These are phyloP conservation scores for Conopomorpha cramerella DNA, from an alignment of 1,140 invertebrate species.

Conservation along the genomic window DNA sequence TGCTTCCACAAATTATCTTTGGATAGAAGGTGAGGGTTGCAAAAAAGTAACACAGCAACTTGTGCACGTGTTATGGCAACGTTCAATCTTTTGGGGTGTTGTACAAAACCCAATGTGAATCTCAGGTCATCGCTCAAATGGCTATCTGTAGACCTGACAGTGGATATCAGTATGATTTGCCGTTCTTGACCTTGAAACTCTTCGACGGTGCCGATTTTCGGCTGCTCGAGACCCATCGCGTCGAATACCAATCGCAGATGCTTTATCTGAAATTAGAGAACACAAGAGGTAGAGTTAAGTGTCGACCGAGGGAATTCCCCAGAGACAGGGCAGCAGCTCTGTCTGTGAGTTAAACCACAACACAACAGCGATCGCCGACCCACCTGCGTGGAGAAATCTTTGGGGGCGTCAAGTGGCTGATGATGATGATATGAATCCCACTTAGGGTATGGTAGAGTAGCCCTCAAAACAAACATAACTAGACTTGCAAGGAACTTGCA, in stretches of 20 bases:
- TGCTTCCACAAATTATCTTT: slow-evolving; percentile 73
- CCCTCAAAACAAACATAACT: too few relatives aligned
- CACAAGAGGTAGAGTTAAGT: too few relatives aligned
- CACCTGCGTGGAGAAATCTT: too few relatives aligned
- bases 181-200: slow-evolving; percentile 96
- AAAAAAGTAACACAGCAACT: slow-evolving; percentile 78
- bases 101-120: slow-evolving; percentile 76
- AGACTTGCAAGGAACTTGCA: too few relatives aligned
- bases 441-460: too few relatives aligned
- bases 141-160: slow-evolving; percentile 71
- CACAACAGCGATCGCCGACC: too few relatives aligned
- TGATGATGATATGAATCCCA: too few relatives aligned
- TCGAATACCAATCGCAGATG: slow-evolving; percentile 73
- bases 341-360: too few relatives aligned
- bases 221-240: slow-evolving; percentile 67
- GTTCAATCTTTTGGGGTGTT: slow-evolving; percentile 79
- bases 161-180: slow-evolving; percentile 83
- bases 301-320: too few relatives aligned
- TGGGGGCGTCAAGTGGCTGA: too few relatives aligned
- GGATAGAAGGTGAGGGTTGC: slow-evolving; percentile 77
- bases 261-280: slow-evolving; percentile 69
- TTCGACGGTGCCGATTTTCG: slow-evolving; percentile 92
- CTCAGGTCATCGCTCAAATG: slow-evolving; percentile 57
- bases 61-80: slow-evolving; percentile 85
- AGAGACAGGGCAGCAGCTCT: too few relatives aligned